Evolutionary conservation across 2,797 vertebrate genomes (phyloP).

Genomic region (Rhynchonycteris naso): DNA sequence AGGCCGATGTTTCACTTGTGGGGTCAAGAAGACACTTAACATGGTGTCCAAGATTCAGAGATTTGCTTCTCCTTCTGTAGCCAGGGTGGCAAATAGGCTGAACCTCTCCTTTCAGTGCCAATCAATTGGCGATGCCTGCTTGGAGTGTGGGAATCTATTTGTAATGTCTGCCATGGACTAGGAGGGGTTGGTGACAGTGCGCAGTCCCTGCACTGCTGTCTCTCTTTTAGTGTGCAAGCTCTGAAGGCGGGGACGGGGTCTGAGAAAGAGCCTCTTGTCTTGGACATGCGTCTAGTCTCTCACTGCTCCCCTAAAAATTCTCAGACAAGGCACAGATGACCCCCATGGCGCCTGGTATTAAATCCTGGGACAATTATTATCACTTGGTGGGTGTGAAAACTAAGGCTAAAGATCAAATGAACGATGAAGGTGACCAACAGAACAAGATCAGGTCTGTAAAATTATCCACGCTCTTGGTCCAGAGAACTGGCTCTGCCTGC

Average conservation of each 20-base stretch:
- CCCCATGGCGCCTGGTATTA: neutral
- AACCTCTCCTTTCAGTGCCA: neutral
- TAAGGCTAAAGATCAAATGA: neutral
- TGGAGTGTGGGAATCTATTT: neutral
- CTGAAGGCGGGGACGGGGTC: neutral
- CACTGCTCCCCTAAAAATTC: neutral
- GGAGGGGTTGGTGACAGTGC: fast-evolving
- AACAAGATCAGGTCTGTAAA: neutral
- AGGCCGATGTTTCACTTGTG: neutral
- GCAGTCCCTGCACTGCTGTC: neutral
- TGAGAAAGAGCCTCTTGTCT: neutral
- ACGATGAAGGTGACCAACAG: neutral
- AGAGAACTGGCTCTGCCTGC: neutral
- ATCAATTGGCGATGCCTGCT: neutral
- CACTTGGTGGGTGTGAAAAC: neutral
- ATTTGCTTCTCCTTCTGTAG: neutral
- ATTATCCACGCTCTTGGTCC: neutral
- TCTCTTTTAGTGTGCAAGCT: neutral
- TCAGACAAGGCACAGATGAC: neutral
- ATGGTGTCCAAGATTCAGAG: neutral
- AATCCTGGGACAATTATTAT: neutral
- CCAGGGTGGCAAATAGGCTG: neutral
- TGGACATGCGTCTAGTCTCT: neutral
- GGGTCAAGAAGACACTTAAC: neutral
- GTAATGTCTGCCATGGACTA: slow-evolving; percentile 23